Evolutionary conservation across 2,797 vertebrate genomes (phyloP), one percentile per base, ranked within the genome.

Genomic region (Trachurus trachurus): DNA sequence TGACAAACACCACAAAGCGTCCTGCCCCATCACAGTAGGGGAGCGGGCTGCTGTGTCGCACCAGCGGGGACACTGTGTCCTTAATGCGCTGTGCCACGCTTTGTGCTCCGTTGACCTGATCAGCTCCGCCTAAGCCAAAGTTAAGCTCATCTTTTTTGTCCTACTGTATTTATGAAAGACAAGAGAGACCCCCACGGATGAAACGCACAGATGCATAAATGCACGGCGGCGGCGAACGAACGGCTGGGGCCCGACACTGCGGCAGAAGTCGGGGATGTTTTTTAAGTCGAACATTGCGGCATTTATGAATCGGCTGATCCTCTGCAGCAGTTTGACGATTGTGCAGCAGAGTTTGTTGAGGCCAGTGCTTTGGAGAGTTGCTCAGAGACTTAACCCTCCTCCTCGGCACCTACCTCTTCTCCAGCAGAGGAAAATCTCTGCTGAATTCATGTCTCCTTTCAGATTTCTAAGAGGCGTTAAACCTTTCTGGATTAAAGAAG

Each of bases 401-500:
- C 86, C 85, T 60, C 39, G 1, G 34, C 84, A 81, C 86, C 90
- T 80, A 83, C 87, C 85, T 85, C 83, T 74, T 83, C 88, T 73
- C 83, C 39, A 56, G 88, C 81, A 42, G 90, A 91, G 78, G 76
- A 86, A 91, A 93, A 93, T 91, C 92, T 92, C 90, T 91, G 87
- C 93, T 93, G 92, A 93, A 94, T 93, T 94, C 86, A 90, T 94
- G 93, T 94, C 92, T 94, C 86, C 86, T 93, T 94, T 94, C 92
- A 91, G 82, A 93, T 94, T 94, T 94, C 89, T 92, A 92, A 94
- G 92, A 94, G 93, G 92, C 91, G 87, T 93, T 93, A 95, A 95
- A 95, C 94, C 94, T 93, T 92, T 87, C 89, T 93, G 94, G 94
- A 96, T 96, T 96, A 96, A 94, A 94, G 90, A 88, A 91, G 91